Evolutionary conservation across 2,797 vertebrate species (phyloP).

Genomic region (Falco novaeseelandiae): DNA sequence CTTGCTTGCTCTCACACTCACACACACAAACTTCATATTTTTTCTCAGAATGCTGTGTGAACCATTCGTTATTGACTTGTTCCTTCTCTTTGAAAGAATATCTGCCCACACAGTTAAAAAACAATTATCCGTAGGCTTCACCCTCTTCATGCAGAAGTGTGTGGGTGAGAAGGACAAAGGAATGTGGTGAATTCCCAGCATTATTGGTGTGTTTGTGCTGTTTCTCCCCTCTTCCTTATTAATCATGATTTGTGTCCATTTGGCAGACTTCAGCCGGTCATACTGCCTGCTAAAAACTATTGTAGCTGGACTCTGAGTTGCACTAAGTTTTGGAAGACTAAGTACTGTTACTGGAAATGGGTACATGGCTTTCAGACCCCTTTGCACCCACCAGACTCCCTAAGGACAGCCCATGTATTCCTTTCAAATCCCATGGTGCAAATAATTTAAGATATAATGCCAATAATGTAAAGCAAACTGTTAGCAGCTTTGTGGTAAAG

Average conservation of each 20-base stretch:
- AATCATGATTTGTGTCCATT: background rate
- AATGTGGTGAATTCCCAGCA: background rate
- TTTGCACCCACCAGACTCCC: background rate
- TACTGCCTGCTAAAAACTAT: background rate
- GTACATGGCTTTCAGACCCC: background rate
- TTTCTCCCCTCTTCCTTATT: background rate
- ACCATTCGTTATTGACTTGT: background rate
- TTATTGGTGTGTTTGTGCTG: background rate
- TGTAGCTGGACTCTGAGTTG: background rate
- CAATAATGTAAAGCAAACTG: background rate
- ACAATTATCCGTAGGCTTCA: background rate
- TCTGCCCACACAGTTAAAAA: background rate
- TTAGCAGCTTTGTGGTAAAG: slow-evolving; percentile 5
- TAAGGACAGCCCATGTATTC: background rate
- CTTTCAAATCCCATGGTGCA: background rate
- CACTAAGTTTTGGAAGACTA: background rate
- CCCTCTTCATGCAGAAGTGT: background rate
- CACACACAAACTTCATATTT: background rate
- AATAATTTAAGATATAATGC: background rate
- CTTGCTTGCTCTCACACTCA: background rate
- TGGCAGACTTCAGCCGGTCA: background rate
- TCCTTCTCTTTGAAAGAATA: background rate
- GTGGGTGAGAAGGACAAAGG: background rate
- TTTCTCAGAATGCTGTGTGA: background rate
- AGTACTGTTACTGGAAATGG: background rate